Evolutionary conservation across 2,113 vertebrate genomes (phyloP).

Genomic region (Ciconia boyciana): DNA sequence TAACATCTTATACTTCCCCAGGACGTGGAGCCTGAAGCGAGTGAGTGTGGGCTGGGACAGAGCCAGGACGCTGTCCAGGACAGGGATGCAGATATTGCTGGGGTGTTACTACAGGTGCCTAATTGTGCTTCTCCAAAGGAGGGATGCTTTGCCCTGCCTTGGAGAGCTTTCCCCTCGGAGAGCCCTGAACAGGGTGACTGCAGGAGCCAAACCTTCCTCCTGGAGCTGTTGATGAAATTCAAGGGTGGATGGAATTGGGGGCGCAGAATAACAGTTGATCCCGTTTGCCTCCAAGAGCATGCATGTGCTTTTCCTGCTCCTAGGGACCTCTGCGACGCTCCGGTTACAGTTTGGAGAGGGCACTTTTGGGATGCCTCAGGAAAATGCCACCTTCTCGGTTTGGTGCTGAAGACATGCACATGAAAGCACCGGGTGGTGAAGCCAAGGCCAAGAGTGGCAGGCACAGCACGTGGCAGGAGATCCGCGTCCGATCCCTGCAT

Average conservation of each 20-base stretch:
- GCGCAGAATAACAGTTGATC: neutral
- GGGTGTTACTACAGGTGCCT: slow-evolving; percentile 1
- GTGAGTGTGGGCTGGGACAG: neutral
- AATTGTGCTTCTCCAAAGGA: neutral
- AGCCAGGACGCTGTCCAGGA: neutral
- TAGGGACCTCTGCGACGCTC: neutral
- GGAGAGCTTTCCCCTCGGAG: neutral
- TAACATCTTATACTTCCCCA: slow-evolving; percentile 26
- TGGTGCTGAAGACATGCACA: neutral
- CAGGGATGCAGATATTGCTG: neutral
- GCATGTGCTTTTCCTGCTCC: neutral
- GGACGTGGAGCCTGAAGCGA: slow-evolving; percentile 12
- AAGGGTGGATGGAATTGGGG: neutral
- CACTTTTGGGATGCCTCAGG: neutral
- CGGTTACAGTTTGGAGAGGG: neutral
- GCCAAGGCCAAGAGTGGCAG: fast-evolving
- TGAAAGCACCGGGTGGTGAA: neutral
- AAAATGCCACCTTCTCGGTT: neutral
- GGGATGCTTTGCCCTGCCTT: neutral
- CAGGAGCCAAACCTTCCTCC: neutral
- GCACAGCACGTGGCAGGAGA: neutral
- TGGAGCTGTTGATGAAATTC: neutral
- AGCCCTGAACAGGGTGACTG: neutral
- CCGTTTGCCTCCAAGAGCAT: neutral
- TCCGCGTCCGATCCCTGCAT: fast-evolving